phyloP scores from a whole-genome alignment of 2,113 vertebrate species.

The Coracopsis vasa region DNA sequence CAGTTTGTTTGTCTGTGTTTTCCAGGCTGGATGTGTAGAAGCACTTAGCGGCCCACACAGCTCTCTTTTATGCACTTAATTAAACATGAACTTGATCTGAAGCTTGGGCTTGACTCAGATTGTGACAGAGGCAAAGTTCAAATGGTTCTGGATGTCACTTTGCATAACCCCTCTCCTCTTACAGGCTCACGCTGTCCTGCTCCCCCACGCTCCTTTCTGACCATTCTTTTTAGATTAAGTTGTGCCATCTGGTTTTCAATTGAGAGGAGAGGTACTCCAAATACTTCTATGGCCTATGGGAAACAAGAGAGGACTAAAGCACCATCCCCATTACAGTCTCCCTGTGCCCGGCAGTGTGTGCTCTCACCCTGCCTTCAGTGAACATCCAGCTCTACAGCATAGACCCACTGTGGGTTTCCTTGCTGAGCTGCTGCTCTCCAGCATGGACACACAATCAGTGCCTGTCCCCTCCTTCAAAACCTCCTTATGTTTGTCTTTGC shows the following conservation, averaged over 20 bases:
- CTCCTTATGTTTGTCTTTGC: not conserved
- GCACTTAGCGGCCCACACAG: not conserved
- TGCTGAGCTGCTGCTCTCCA: not conserved
- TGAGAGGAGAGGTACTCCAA: not conserved
- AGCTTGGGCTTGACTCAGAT: conserved; percentile 38
- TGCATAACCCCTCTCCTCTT: not conserved
- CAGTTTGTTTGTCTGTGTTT: conserved; percentile 18
- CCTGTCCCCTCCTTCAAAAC: not conserved
- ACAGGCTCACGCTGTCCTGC: not conserved
- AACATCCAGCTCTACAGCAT: not conserved
- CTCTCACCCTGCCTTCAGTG: not conserved
- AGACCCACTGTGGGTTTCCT: not conserved
- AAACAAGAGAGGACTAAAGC: not conserved
- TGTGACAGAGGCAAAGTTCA: conserved; percentile 49
- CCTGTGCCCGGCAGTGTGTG: not conserved
- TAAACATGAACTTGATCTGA: conserved; percentile 43
- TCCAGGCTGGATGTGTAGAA: conserved; percentile 6
- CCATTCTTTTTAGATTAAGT: not conserved
- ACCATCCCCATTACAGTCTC: accelerated
- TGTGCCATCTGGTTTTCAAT: not conserved
- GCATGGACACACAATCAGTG: not conserved
- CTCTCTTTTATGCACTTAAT: conserved; percentile 14
- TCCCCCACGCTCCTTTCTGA: not conserved
- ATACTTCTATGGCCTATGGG: not conserved
- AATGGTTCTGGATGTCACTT: conserved; percentile 8